These are phyloP conservation scores for Antheraea mylitta DNA, from an alignment of 1,140 invertebrate species.

Conservation along the genomic window DNA sequence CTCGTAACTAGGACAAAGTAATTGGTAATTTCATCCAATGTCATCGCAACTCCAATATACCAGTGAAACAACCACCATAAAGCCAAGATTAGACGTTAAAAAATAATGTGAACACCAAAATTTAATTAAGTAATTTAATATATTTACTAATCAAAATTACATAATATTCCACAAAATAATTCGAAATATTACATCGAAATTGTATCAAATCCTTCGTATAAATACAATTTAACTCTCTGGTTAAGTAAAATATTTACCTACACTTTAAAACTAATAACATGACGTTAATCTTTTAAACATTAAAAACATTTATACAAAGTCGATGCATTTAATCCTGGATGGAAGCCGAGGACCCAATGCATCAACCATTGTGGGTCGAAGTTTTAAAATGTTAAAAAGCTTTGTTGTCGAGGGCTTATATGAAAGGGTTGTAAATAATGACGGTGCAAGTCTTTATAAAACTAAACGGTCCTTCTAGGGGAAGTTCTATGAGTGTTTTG, in stretches of 20 bases:
- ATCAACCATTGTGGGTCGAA: conserved; percentile 56
- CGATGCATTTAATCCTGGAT: conserved; percentile 41
- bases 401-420: conserved; percentile 69
- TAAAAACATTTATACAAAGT: conserved; percentile 67
- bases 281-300: conserved; percentile 75
- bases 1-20: too few species aligned
- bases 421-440: conserved; percentile 76
- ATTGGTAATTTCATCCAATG: too few species aligned
- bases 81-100: too few species aligned
- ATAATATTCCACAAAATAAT: too few species aligned
- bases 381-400: conserved; percentile 75
- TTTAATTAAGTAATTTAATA: too few species aligned
- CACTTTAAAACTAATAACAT: conserved; percentile 49
- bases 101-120: too few species aligned
- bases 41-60: too few species aligned
- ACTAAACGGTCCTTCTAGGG: conserved; percentile 52
- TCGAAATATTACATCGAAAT: too few species aligned
- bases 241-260: conserved; percentile 59
- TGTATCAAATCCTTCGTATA: neutral
- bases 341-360: conserved; percentile 59
- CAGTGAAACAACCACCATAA: too few species aligned
- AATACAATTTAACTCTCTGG: neutral
- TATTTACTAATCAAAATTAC: too few species aligned
- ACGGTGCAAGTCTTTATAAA: conserved; percentile 63
- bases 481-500: neutral